These are phyloP conservation scores for Avahi laniger DNA, from an alignment of 2,797 vertebrate genomes.

Conservation along the genomic window DNA sequence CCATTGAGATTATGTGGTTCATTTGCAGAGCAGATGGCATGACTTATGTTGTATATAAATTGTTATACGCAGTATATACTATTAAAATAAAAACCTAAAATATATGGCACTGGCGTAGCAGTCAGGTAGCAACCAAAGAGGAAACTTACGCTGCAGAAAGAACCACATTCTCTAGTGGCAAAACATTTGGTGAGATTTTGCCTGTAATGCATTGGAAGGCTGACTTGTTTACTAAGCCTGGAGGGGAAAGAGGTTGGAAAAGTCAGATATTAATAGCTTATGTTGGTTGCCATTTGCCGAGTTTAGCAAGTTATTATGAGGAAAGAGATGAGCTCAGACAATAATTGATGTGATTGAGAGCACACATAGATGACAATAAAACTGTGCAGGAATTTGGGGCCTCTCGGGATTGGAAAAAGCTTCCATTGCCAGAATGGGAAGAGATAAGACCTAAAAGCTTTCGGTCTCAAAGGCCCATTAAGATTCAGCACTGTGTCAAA, in stretches of 20 bases:
- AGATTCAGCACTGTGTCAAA: not conserved
- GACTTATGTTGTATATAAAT: not conserved
- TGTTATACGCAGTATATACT: not conserved
- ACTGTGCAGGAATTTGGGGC: not conserved
- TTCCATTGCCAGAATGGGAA: not conserved
- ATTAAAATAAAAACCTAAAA: not conserved
- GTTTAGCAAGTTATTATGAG: conserved; percentile 23
- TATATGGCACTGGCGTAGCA: not conserved
- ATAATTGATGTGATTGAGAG: conserved; percentile 6
- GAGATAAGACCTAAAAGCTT: not conserved
- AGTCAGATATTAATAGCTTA: conserved; percentile 32
- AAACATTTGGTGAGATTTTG: not conserved
- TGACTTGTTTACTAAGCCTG: not conserved
- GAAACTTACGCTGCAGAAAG: not conserved
- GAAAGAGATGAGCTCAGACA: conserved; percentile 33
- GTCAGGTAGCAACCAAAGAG: not conserved
- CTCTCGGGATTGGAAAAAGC: not conserved
- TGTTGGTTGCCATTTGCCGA: conserved; percentile 31
- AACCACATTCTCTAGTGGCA: not conserved
- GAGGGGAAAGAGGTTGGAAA: not conserved
- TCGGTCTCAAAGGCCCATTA: not conserved
- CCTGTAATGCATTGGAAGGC: not conserved
- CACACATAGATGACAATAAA: not conserved
- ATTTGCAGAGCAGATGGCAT: not conserved
- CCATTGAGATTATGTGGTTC: not conserved